Evolutionary conservation across 2,888 invertebrate species (phyloP).

Genomic region (Aspidiotus destructor): DNA sequence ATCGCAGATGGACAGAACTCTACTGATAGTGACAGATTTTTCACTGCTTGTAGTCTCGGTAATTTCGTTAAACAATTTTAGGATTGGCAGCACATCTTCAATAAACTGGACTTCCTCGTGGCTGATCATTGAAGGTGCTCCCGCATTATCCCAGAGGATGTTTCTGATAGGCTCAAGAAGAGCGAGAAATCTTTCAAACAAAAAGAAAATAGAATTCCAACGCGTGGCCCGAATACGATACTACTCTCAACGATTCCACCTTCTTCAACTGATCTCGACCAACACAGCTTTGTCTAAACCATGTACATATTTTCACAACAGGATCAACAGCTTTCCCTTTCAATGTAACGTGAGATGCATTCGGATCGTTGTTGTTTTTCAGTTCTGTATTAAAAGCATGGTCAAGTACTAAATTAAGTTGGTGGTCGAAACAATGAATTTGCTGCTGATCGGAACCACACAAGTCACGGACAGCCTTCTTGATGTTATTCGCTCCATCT

Average conservation of each 20-base stretch:
- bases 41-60: not conserved
- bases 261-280: not conserved
- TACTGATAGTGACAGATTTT: not conserved
- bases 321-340: not conserved
- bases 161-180: not conserved
- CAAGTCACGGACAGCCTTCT: not conserved
- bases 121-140: not conserved
- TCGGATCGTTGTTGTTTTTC: not conserved
- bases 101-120: not conserved
- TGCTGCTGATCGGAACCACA: not conserved
- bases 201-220: not conserved
- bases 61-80: not conserved
- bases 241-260: not conserved
- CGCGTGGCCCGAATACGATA: not conserved
- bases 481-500: not conserved
- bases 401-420: not conserved
- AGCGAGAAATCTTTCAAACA: not conserved
- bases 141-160: not conserved
- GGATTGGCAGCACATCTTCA: not conserved
- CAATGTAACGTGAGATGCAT: not conserved
- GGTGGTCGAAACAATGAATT: not conserved
- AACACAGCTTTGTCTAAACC: not conserved
- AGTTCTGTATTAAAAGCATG: not conserved
- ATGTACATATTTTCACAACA: not conserved
- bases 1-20: not conserved